Base-by-base conservation (phyloP, 2,888 invertebrate genomes). In the Escarpia spicata region DNA sequence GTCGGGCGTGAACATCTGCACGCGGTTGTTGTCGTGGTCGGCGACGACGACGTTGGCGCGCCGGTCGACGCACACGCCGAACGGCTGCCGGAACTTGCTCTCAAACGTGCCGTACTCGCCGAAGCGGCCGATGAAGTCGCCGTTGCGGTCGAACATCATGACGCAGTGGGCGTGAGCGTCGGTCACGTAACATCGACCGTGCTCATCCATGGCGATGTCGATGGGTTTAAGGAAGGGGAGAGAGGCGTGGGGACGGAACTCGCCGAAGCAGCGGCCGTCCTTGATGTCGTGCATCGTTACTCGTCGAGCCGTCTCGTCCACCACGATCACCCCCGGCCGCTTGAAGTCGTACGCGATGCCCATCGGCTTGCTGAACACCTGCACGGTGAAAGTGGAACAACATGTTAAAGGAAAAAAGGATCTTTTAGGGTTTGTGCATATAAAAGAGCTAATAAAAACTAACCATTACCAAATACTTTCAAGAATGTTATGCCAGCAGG, bases 241-340 rank as follows among this genome's bases (percentile, higher is more conserved):
- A 8, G 91, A 90, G 52, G 92, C 91, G 58, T 91, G 91, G 6
- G 92, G 92, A 9, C 92, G 90, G 52, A 93, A 52, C 90, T 92
- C 92, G 10, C 93, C 93, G 37, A 93, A 60, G 91, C 58, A 58
- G 44, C 75, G 60, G 8, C 93, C 93, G 43, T 58, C 91, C 12
- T 89, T 91, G 43, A 93, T 91, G 90, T 93, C 93, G 75, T 93
- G 93, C 91, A 93, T 91, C 44, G 93, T 93, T 90, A 93, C 93
- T 1, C 93, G 93, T 12, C 91, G 90, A 15, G 60, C 52, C 19
- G 31, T 92, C 31, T 44, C 52, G 92, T 93, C 93, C 19, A 90
- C 44, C 2, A 93, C 93, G 58, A 60, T 37, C 6, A 93, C 92
- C 45, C 90, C 26, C 92, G 92, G 90, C 89, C 60, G 90, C 9